Percentiles rank a stretch among this genome's conserved stretches.
Evolutionary conservation across 2,113 vertebrate genomes (phyloP).

Genomic region (Takifugu bimaculatus): DNA sequence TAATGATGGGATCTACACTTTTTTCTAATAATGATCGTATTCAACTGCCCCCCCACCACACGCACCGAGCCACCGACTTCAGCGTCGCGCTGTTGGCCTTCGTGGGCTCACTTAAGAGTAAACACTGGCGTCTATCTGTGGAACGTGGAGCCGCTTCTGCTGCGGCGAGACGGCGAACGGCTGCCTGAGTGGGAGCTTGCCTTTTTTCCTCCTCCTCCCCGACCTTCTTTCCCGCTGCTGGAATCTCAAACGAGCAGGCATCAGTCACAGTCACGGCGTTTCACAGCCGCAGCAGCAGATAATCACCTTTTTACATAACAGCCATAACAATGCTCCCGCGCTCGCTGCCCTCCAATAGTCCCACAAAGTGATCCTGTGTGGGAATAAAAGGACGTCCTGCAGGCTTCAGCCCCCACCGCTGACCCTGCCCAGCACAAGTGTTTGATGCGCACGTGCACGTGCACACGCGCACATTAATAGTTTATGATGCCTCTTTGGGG

Average conservation of each 20-base stretch:
- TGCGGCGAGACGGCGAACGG: slow-evolving; percentile 6
- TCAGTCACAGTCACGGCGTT: slow-evolving; percentile 62
- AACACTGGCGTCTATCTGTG: too few species aligned
- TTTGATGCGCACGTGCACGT: slow-evolving; percentile 53
- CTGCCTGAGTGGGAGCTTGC: slow-evolving; percentile 41
- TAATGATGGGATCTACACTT: too few species aligned
- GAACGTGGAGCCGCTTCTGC: too few species aligned
- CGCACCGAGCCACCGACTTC: too few species aligned
- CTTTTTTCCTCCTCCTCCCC: slow-evolving; percentile 2
- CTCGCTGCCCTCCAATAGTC: slow-evolving; percentile 15
- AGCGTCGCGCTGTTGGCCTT: too few species aligned
- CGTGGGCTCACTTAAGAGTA: too few species aligned
- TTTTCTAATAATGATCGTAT: too few species aligned
- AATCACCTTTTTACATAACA: slow-evolving; percentile 70
- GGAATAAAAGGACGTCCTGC: slow-evolving; percentile 38
- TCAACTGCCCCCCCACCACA: too few species aligned
- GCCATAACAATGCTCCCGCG: slow-evolving; percentile 47
- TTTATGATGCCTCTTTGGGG: slow-evolving; percentile 69
- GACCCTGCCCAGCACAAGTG: slow-evolving; percentile 39
- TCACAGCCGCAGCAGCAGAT: slow-evolving; percentile 55
- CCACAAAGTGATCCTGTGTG: slow-evolving; percentile 31
- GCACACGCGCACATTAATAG: slow-evolving; percentile 65
- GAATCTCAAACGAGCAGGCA: slow-evolving; percentile 37
- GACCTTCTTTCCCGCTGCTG: slow-evolving; percentile 25
- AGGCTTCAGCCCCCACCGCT: slow-evolving; percentile 25